These are phyloP conservation scores for Microdon myrmicae DNA, from an alignment of 2,888 invertebrate genomes.

Conservation along the genomic window DNA sequence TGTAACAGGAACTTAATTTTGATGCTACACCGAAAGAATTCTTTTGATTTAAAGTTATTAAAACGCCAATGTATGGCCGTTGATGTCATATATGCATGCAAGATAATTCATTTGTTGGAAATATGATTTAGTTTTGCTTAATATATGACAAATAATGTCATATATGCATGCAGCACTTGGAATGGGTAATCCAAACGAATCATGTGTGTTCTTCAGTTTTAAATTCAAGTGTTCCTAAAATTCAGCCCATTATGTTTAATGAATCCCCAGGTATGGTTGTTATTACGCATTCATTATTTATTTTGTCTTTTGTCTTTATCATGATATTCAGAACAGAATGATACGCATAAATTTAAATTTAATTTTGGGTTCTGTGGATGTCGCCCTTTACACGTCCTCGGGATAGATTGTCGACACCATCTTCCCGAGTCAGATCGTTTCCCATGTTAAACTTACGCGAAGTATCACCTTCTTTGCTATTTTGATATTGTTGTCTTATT, in stretches of 20 bases:
- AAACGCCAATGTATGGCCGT: too few relatives aligned
- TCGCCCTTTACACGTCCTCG: background rate
- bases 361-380: background rate
- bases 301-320: background rate
- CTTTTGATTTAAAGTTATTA: too few relatives aligned
- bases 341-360: background rate
- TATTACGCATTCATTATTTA: background rate
- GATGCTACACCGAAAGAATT: too few relatives aligned
- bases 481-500: background rate
- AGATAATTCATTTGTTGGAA: too few relatives aligned
- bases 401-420: background rate
- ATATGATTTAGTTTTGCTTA: too few relatives aligned
- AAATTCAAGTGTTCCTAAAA: conserved; percentile 1
- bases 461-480: background rate
- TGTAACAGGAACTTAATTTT: too few relatives aligned
- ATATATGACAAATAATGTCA: too few relatives aligned
- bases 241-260: conserved; percentile 1
- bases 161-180: too few relatives aligned
- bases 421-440: background rate
- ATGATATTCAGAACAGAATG: conserved; percentile 3
- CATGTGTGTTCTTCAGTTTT: background rate
- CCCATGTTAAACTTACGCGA: background rate
- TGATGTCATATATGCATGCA: too few relatives aligned
- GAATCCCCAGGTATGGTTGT: conserved; percentile 1
- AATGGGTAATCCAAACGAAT: conserved; percentile 2